phyloP scores from a whole-genome alignment of 2,888 invertebrate species.

The Parnassius mnemosyne region DNA sequence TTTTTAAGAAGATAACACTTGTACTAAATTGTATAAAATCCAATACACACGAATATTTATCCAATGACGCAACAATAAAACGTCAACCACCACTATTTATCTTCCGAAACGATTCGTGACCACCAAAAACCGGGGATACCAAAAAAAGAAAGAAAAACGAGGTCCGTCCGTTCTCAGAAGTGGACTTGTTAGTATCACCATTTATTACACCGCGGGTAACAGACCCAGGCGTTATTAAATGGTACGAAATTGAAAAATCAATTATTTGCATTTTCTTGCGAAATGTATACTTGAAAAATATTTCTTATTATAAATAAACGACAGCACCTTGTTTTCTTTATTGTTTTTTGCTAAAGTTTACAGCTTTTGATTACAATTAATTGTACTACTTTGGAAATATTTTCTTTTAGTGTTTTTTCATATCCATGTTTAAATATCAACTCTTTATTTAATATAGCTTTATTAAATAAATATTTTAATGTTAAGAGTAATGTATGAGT shows the following conservation, averaged over 20 bases:
- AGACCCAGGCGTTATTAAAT: slow-evolving; percentile 38
- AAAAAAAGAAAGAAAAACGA: slow-evolving; percentile 46
- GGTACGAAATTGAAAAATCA: slow-evolving; percentile 50
- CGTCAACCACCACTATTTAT: slow-evolving; percentile 61
- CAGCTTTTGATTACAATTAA: slow-evolving; percentile 19
- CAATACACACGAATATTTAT: slow-evolving; percentile 31
- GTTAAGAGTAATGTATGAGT: too few species aligned
- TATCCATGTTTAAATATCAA: too few species aligned
- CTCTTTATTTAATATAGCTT: too few species aligned
- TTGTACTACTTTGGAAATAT: slow-evolving; percentile 17
- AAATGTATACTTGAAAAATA: slow-evolving; percentile 6
- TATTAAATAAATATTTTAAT: too few species aligned
- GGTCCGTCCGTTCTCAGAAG: slow-evolving; percentile 64
- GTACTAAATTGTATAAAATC: slow-evolving; percentile 19
- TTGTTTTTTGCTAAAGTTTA: slow-evolving; percentile 9
- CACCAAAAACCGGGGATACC: slow-evolving; percentile 48
- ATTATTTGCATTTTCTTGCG: slow-evolving; percentile 43
- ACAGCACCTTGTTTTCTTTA: slow-evolving; percentile 8
- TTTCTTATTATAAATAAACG: slow-evolving; percentile 5
- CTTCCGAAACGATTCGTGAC: slow-evolving; percentile 67
- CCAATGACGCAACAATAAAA: slow-evolving; percentile 53
- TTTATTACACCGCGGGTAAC: slow-evolving; percentile 70
- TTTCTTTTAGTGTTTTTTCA: slow-evolving; percentile 4
- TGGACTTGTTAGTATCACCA: slow-evolving; percentile 68
- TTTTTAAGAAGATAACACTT: neutral